A percentile compares a stretch with the other conserved stretches of the same genome.
These are phyloP conservation scores for Andrena marginata DNA, from an alignment of 2,888 invertebrate species.

Conservation along the genomic window DNA sequence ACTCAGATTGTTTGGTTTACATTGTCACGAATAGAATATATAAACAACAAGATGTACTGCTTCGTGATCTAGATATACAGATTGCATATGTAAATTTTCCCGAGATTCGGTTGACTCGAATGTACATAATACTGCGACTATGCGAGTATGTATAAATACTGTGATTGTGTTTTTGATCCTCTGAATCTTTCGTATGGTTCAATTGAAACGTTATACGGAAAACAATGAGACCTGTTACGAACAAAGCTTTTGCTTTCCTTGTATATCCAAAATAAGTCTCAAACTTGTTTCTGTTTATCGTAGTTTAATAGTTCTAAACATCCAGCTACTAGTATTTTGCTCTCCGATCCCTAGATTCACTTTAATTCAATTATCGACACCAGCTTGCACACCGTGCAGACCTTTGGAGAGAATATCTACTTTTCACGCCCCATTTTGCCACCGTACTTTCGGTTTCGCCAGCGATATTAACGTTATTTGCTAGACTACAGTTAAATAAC, in stretches of 20 bases:
- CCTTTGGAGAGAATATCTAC: not conserved
- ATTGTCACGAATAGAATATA: constrained; percentile 19
- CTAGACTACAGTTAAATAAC: constrained; percentile 67
- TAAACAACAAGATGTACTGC: constrained; percentile 33
- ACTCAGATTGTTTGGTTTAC: constrained; percentile 39
- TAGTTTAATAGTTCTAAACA: constrained; percentile 12
- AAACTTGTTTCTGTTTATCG: constrained; percentile 14
- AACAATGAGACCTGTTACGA: not conserved
- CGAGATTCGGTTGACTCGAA: constrained; percentile 35
- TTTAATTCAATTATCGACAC: not conserved
- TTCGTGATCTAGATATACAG: constrained; percentile 15
- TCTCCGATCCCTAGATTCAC: not conserved
- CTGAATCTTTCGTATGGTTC: constrained; percentile 15
- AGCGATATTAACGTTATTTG: constrained; percentile 31
- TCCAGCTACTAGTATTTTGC: constrained; percentile 1
- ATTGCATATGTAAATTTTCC: constrained; percentile 8
- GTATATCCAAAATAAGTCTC: constrained; percentile 44
- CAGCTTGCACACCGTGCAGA: constrained; percentile 14
- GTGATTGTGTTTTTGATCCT: constrained; percentile 23
- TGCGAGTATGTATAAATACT: constrained; percentile 36
- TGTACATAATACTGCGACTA: constrained; percentile 54
- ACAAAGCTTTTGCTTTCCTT: constrained; percentile 6
- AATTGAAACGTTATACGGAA: not conserved
- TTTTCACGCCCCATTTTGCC: not conserved
- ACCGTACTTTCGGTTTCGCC: constrained; percentile 27